These are phyloP conservation scores for Vulpes ferrilata DNA, from an alignment of 2,113 vertebrate genomes.

Conservation along the genomic window DNA sequence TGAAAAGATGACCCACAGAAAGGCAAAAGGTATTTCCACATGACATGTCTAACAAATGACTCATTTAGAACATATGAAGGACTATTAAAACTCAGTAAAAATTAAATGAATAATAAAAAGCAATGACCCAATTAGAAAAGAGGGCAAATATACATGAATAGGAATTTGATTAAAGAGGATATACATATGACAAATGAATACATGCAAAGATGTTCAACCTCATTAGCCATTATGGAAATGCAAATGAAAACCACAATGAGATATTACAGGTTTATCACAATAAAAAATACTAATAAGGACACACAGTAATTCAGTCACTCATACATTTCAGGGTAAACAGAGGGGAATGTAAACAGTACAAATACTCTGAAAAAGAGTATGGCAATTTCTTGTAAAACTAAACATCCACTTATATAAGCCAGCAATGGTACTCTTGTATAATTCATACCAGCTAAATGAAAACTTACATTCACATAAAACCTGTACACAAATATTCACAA, in stretches of 20 bases:
- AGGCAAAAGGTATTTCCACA: not conserved
- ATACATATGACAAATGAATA: not conserved
- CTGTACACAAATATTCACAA: not conserved
- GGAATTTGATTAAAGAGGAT: not conserved
- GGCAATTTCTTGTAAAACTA: not conserved
- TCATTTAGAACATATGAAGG: not conserved
- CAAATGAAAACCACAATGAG: not conserved
- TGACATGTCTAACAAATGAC: not conserved
- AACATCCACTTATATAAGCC: not conserved
- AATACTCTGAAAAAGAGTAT: not conserved
- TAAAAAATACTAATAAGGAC: not conserved
- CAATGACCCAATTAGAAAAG: not conserved
- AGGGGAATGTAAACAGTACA: not conserved
- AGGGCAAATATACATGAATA: not conserved
- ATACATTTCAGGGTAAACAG: not conserved
- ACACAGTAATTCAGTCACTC: not conserved
- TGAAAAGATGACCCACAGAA: not conserved
- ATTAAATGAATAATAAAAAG: not conserved
- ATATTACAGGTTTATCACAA: not conserved
- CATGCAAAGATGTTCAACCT: not conserved
- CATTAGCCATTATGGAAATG: not conserved
- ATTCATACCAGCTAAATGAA: not conserved
- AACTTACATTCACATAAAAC: not conserved
- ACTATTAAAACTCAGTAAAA: not conserved
- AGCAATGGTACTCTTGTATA: not conserved